Evolutionary conservation across 2,888 invertebrate species (phyloP).

Genomic region (Folsomia manolachei): DNA sequence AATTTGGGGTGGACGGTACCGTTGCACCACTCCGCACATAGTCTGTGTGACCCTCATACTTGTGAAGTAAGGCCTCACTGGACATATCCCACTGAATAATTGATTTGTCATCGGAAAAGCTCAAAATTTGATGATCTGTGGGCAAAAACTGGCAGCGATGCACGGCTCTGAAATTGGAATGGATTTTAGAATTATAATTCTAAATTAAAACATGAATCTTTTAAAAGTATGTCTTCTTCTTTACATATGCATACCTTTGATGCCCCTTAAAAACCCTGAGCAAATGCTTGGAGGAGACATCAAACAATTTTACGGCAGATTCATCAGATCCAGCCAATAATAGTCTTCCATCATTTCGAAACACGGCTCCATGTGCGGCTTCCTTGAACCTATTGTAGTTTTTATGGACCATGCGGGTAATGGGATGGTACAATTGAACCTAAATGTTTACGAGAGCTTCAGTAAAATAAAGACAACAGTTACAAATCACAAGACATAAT

Average conservation of each 20-base stretch:
- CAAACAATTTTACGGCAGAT: constrained; percentile 79
- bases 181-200: neutral
- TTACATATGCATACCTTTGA: constrained; percentile 60
- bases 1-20: constrained; percentile 60
- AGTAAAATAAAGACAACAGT: constrained; percentile 23
- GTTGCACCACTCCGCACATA: constrained; percentile 64
- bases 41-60: constrained; percentile 61
- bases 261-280: constrained; percentile 84
- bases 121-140: constrained; percentile 73
- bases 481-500: neutral
- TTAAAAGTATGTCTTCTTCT: too few relatives aligned
- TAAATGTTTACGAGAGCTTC: too few relatives aligned
- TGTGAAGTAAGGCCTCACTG: constrained; percentile 69
- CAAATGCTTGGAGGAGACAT: constrained; percentile 76
- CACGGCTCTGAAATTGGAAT: constrained; percentile 63
- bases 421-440: constrained; percentile 75
- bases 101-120: constrained; percentile 88
- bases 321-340: constrained; percentile 89
- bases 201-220: neutral
- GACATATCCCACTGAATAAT: constrained; percentile 88
- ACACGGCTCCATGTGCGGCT: constrained; percentile 79
- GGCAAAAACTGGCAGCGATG: constrained; percentile 79
- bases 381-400: constrained; percentile 79
- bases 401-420: constrained; percentile 76
- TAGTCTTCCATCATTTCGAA: constrained; percentile 76